phyloP scores from a whole-genome alignment of 2,888 invertebrate species.

The Eupeodes latifasciatus region DNA sequence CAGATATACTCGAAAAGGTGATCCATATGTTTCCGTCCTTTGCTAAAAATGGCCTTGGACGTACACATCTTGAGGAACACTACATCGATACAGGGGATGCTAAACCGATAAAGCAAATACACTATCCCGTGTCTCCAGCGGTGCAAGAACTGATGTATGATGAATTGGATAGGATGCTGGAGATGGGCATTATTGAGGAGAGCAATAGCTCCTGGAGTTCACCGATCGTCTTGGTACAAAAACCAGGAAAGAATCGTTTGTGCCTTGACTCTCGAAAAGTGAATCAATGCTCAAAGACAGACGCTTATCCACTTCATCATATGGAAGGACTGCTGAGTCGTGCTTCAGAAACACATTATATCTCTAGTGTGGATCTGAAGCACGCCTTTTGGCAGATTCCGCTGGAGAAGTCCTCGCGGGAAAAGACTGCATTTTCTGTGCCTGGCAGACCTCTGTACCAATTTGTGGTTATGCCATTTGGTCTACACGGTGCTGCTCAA shows the following conservation, averaged over 20 bases:
- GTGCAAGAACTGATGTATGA: no score
- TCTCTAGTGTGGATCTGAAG: no score
- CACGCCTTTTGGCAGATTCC: no score
- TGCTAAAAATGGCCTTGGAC: no score
- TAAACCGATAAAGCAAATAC: no score
- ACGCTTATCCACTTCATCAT: constrained; percentile 1
- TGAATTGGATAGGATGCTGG: background rate
- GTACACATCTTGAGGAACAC: no score
- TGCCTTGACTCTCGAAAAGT: background rate
- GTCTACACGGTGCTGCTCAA: constrained; percentile 25
- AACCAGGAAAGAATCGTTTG: background rate
- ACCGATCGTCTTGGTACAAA: background rate
- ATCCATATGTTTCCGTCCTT: no score
- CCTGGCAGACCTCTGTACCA: constrained; percentile 62
- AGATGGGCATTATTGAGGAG: background rate
- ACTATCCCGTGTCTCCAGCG: no score
- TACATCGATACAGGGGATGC: no score
- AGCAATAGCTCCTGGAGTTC: background rate
- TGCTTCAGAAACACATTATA: no score
- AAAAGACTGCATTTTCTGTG: constrained; percentile 56
- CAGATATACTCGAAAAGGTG: no score
- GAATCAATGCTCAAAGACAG: background rate
- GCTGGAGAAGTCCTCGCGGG: no score
- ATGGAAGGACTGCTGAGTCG: background rate
- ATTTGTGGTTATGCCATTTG: constrained; percentile 52